Evolutionary conservation across 1,140 invertebrate species (phyloP).

Genomic region (Zaprionus lachaisei): DNA sequence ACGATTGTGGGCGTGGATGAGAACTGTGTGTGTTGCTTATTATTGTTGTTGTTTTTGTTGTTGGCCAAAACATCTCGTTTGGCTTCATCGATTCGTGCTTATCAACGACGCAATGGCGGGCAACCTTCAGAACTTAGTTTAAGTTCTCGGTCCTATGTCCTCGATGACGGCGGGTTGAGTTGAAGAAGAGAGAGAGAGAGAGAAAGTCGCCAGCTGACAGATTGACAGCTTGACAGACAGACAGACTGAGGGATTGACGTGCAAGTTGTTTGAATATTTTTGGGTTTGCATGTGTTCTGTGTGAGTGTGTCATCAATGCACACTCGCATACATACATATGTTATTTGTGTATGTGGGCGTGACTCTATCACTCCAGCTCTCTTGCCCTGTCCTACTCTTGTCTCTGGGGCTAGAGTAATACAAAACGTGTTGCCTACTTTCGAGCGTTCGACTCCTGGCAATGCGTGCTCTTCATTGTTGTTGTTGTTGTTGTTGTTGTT

Average conservation of each 20-base stretch:
- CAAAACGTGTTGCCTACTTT: conserved; percentile 46
- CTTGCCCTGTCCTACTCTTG: background rate
- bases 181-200: conserved; percentile 44
- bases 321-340: background rate
- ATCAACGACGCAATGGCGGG: conserved; percentile 47
- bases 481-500: conserved; percentile 8
- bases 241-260: conserved; percentile 46
- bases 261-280: conserved; percentile 55
- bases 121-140: conserved; percentile 39
- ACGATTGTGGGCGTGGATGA: conserved; percentile 17
- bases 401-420: conserved; percentile 4
- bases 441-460: conserved; percentile 9
- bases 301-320: background rate
- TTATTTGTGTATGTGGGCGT: conserved; percentile 31
- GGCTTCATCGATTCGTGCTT: conserved; percentile 65
- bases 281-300: conserved; percentile 39
- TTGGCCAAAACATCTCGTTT: conserved; percentile 46
- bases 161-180: conserved; percentile 19
- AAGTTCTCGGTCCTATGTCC: background rate
- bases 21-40: conserved; percentile 20
- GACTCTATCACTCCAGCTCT: conserved; percentile 4
- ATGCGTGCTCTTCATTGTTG: background rate
- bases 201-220: conserved; percentile 30
- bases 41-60: conserved; percentile 21
- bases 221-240: conserved; percentile 33